Conservation (phyloP, 2,888 invertebrate species). For the Diabrotica balteata region DNA sequence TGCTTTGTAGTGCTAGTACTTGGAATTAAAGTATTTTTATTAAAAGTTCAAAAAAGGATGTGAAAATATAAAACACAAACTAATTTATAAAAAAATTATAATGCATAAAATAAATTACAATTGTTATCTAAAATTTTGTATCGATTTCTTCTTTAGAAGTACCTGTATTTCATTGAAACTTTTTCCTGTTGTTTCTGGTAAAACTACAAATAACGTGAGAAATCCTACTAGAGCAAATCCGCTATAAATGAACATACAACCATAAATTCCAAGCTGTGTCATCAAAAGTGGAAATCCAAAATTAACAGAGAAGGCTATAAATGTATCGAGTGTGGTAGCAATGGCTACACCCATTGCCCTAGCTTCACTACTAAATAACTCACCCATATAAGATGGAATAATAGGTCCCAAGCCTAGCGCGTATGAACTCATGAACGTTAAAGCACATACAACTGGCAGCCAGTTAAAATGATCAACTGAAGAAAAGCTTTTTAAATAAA, state of each 20-base stretch:
- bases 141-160: no score
- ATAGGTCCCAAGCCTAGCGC: conserved; percentile 1
- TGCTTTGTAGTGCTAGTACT: no score
- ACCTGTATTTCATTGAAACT: background rate
- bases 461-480: background rate
- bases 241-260: background rate
- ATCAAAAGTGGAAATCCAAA: conserved; percentile 3
- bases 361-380: background rate
- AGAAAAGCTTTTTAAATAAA: background rate
- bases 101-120: no score
- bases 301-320: background rate
- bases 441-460: conserved; percentile 1
- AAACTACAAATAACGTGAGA: background rate
- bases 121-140: no score
- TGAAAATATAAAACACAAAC: no score
- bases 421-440: background rate
- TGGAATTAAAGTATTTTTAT: no score
- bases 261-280: background rate
- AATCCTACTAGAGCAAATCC: background rate
- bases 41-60: no score
- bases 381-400: background rate
- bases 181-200: conserved; percentile 6
- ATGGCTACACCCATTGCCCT: background rate
- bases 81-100: no score
- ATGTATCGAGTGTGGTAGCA: background rate